These are phyloP conservation scores for Leucozona laternaria DNA, from an alignment of 2,888 invertebrate genomes.

Conservation along the genomic window DNA sequence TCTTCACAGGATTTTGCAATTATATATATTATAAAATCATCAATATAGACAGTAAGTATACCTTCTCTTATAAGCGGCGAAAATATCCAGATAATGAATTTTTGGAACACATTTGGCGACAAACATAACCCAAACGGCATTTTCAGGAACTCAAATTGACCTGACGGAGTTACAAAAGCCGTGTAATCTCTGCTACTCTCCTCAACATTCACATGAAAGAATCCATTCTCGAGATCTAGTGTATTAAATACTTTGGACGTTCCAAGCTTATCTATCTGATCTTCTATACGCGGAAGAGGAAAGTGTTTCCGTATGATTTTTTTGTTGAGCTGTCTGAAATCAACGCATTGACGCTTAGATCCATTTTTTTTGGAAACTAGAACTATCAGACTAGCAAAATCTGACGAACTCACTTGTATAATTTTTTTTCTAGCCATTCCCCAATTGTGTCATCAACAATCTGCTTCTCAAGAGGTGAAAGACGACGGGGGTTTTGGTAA, in stretches of 20 bases:
- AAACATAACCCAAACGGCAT: constrained; percentile 80
- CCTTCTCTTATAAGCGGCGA: too few species aligned
- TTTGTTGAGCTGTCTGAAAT: neutral
- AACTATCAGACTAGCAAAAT: neutral
- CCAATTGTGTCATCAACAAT: neutral
- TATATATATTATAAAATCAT: too few species aligned
- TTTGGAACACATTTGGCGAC: constrained; percentile 72
- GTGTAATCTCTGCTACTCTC: neutral
- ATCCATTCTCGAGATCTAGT: constrained; percentile 29
- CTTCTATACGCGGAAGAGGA: neutral
- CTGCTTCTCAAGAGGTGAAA: constrained; percentile 25
- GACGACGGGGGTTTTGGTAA: neutral
- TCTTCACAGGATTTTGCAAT: too few species aligned
- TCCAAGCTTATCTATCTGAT: neutral
- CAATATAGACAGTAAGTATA: too few species aligned
- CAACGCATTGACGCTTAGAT: neutral
- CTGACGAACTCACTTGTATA: neutral
- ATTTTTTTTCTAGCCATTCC: constrained; percentile 42
- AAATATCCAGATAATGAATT: neutral
- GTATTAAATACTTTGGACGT: constrained; percentile 78
- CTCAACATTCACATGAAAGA: neutral
- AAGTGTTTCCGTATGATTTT: neutral
- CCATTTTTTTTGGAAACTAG: neutral
- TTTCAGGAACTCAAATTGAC: constrained; percentile 76
- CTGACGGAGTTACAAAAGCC: constrained; percentile 77